phyloP scores from a whole-genome alignment of 2,888 invertebrate species.

The Drosophila nr. perissopoda region DNA sequence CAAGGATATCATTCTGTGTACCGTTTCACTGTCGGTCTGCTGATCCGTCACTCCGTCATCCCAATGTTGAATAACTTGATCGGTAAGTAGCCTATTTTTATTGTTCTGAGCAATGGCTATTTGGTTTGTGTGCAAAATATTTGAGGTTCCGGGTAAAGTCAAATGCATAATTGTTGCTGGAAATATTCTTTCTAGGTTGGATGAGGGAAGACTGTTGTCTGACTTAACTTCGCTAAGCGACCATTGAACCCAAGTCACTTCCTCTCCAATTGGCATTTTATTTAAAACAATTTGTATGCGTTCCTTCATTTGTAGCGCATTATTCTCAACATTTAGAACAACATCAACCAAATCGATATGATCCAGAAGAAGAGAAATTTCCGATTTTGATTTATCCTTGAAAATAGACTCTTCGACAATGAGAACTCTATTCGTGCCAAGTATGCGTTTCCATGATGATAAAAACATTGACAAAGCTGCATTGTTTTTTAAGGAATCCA shows the following conservation, averaged over 20 bases:
- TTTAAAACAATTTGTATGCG: slow-evolving; percentile 87
- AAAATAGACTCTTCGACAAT: slow-evolving; percentile 88
- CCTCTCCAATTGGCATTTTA: slow-evolving; percentile 87
- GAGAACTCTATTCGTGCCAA: slow-evolving; percentile 88
- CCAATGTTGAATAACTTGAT: slow-evolving; percentile 90
- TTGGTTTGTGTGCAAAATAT: slow-evolving; percentile 96
- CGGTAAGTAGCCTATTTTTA: slow-evolving; percentile 86
- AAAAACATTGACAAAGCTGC: slow-evolving; percentile 85
- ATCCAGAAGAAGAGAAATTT: slow-evolving; percentile 88
- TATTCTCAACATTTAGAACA: slow-evolving; percentile 87
- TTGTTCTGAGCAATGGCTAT: slow-evolving; percentile 89
- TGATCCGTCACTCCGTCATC: slow-evolving; percentile 85
- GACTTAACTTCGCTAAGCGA: slow-evolving; percentile 88
- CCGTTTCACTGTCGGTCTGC: slow-evolving; percentile 85
- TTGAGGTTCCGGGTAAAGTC: slow-evolving; percentile 93
- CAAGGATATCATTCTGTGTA: slow-evolving; percentile 87
- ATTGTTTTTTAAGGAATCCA: slow-evolving; percentile 88
- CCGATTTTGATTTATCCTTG: slow-evolving; percentile 84
- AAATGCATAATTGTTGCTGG: slow-evolving; percentile 91
- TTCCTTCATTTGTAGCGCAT: slow-evolving; percentile 87
- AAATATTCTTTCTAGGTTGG: slow-evolving; percentile 88
- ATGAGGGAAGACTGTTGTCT: slow-evolving; percentile 58
- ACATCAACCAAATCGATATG: slow-evolving; percentile 91
- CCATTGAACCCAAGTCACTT: slow-evolving; percentile 93
- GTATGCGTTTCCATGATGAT: slow-evolving; percentile 89